phyloP scores from a whole-genome alignment of 2,888 invertebrate genomes.

The Oxytorus armatus region DNA sequence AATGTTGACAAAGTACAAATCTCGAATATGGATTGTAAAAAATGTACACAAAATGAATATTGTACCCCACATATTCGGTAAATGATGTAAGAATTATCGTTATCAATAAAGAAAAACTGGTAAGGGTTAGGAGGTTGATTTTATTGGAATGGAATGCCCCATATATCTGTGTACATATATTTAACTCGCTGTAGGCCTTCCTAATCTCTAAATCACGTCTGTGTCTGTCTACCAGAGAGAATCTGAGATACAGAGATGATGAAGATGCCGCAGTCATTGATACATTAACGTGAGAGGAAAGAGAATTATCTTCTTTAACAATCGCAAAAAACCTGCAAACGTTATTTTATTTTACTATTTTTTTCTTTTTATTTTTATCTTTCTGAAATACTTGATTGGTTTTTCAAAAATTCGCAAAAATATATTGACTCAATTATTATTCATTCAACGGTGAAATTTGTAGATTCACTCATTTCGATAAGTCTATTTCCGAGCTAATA shows the following conservation, averaged over 20 bases:
- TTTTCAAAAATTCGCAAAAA: too few species aligned
- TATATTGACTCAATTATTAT: too few species aligned
- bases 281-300: constrained; percentile 2
- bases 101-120: neutral
- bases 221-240: constrained; percentile 35
- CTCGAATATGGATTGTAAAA: too few species aligned
- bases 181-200: constrained; percentile 43
- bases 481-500: too few species aligned
- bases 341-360: neutral
- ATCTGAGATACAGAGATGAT: constrained; percentile 28
- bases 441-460: too few species aligned
- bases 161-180: constrained; percentile 1
- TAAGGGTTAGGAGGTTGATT: neutral
- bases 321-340: neutral
- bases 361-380: neutral
- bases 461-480: too few species aligned
- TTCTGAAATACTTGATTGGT: too few species aligned
- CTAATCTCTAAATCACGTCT: constrained; percentile 61
- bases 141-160: neutral
- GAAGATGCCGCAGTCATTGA: constrained; percentile 24
- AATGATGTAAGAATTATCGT: too few species aligned
- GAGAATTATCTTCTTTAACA: neutral
- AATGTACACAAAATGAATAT: too few species aligned
- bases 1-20: too few species aligned
- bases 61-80: too few species aligned